phyloP scores from a whole-genome alignment of 2,113 vertebrate species.

The Crotalus viridis region DNA sequence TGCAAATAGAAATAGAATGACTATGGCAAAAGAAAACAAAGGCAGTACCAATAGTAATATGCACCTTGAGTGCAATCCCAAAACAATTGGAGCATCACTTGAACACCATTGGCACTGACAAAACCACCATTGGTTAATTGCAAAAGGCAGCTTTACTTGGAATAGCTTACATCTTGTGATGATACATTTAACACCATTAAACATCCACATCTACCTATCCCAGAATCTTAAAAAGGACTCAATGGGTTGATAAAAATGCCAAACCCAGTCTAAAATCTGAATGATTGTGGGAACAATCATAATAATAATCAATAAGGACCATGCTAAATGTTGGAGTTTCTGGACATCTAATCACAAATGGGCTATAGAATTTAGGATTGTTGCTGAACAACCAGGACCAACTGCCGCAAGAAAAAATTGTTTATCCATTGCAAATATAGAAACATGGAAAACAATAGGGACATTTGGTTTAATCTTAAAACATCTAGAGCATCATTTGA shows the following conservation, averaged over 20 bases:
- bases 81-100: too few species aligned
- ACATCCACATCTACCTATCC: background rate
- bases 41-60: too few species aligned
- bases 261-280: background rate
- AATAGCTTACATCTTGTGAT: background rate
- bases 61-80: too few species aligned
- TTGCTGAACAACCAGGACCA: background rate
- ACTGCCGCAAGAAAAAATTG: background rate
- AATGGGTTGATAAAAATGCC: background rate
- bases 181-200: background rate
- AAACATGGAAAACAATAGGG: background rate
- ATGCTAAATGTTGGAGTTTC: background rate
- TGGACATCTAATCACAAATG: background rate
- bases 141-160: background rate
- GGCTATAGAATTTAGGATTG: background rate
- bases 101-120: too few species aligned
- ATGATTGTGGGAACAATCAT: background rate
- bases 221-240: background rate
- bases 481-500: background rate
- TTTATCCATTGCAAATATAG: background rate
- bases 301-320: background rate
- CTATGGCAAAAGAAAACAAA: too few species aligned
- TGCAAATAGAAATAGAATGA: too few species aligned
- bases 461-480: background rate
- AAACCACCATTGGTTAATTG: background rate